Evolutionary conservation across 2,888 invertebrate genomes (phyloP), one percentile per base, ranked within the genome.

Genomic region (Scrobipalpa costella): DNA sequence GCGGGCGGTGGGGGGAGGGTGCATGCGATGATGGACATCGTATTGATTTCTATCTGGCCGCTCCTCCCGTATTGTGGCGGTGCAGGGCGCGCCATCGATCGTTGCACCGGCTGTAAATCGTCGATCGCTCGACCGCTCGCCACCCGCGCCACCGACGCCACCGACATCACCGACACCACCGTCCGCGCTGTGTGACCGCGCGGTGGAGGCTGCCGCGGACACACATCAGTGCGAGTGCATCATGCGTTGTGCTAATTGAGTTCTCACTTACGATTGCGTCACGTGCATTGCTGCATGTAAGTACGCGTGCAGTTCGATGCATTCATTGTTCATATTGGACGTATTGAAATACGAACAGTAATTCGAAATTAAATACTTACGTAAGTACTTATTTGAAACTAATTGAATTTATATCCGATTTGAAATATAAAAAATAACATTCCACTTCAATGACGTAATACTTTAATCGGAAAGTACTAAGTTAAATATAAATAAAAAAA

Each of bases 11-110:
- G 92, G 93, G 92, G 93, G 92, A 88, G 93, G 92, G 92, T 92
- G 93, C 92, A 92, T 89, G 90, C 90, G 90, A 90, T 92, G 92
- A 90, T 92, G 92, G 92, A 92, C 92, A 91, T 86, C 88, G 90
- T 92, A 92, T 92, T 89, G 92, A 92, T 92, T 91, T 90, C 89
- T 90, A 90, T 90, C 91, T 91, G 90, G 78, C 89, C 90, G 89
- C 90, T 88, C 89, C 89, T 89, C 90, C 89, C 89, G 85, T 85
- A 83, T 86, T 84, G 89, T 86, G 85, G 85, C 80, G 85, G 84
- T 87, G 89, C 88, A 88, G 85, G 86, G 86, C 83, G 86, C 80
- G 85, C 88, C 88, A 88, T 88, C 88, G 86, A 88, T 89, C 82
- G 90, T 88, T 90, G 90, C 90, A 90, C 85, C 88, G 79, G 73